Conservation (phyloP, 1,140 invertebrate genomes). For the Thaumatotibia leucotreta region DNA sequence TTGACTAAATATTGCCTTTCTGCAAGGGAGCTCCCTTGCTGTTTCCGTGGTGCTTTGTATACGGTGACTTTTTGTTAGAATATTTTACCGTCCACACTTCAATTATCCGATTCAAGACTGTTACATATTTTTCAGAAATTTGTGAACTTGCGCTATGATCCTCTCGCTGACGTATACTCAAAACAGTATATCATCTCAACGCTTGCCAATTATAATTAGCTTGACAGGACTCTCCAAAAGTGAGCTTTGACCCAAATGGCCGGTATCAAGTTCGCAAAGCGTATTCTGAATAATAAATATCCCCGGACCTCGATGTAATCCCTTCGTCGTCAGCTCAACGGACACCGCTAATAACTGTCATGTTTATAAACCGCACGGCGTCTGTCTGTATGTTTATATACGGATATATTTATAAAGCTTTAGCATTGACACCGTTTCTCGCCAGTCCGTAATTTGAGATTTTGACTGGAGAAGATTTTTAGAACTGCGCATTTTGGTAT, state of each 20-base stretch:
- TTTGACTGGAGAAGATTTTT: background rate
- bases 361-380: background rate
- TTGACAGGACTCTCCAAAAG: background rate
- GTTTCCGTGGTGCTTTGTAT: no score
- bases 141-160: background rate
- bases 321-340: background rate
- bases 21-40: no score
- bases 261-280: background rate
- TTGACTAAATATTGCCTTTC: no score
- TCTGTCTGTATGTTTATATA: background rate
- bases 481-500: background rate
- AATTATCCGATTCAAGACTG: no score
- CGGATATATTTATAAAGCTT: background rate
- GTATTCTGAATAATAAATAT: background rate
- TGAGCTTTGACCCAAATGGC: no score
- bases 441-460: background rate
- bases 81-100: no score
- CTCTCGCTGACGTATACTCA: no score
- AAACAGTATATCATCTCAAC: background rate
- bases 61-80: no score
- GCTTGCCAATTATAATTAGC: background rate
- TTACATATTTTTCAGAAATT: background rate
- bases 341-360: background rate
- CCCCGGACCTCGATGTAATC: background rate
- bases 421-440: background rate